phyloP scores from a whole-genome alignment of 2,797 vertebrate species.

The Pagetopsis macropterus region DNA sequence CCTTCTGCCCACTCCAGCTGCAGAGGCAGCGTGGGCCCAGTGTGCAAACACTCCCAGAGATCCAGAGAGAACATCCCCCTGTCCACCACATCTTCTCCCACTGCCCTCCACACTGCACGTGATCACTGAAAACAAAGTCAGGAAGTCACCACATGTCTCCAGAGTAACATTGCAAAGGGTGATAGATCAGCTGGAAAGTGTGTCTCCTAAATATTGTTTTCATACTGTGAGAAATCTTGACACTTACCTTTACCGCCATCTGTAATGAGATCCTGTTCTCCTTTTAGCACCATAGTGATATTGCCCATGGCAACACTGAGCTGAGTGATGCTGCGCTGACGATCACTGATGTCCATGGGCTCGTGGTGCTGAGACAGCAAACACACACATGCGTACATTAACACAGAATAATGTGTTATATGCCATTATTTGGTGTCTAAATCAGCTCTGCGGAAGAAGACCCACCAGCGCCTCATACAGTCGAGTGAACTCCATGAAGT shows the following conservation, averaged over 20 bases:
- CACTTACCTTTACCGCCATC: conserved; percentile 92
- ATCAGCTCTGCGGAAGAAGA: conserved; percentile 13
- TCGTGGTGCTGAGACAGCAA: conserved; percentile 85
- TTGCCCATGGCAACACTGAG: conserved; percentile 95
- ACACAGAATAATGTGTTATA: background rate
- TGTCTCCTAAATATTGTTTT: background rate
- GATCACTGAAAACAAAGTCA: conserved; percentile 82
- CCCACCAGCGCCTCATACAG: conserved; percentile 94
- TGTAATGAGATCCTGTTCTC: conserved; percentile 93
- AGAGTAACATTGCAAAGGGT: background rate
- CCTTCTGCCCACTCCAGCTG: conserved; percentile 86
- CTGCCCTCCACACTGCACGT: conserved; percentile 91
- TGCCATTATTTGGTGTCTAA: background rate
- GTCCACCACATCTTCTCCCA: conserved; percentile 93
- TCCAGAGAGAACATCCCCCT: conserved; percentile 96
- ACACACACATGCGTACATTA: conserved; percentile 15
- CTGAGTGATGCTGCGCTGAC: conserved; percentile 85
- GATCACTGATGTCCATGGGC: conserved; percentile 86
- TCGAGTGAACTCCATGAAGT: conserved; percentile 93
- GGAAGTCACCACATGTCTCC: conserved; percentile 68
- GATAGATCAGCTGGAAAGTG: background rate
- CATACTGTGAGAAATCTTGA: background rate
- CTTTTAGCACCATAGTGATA: conserved; percentile 93
- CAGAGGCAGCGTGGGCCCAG: conserved; percentile 90
- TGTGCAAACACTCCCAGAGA: conserved; percentile 92